These are phyloP conservation scores for Troglohyphantes excavatus DNA, from an alignment of 2,888 invertebrate genomes.

Conservation along the genomic window DNA sequence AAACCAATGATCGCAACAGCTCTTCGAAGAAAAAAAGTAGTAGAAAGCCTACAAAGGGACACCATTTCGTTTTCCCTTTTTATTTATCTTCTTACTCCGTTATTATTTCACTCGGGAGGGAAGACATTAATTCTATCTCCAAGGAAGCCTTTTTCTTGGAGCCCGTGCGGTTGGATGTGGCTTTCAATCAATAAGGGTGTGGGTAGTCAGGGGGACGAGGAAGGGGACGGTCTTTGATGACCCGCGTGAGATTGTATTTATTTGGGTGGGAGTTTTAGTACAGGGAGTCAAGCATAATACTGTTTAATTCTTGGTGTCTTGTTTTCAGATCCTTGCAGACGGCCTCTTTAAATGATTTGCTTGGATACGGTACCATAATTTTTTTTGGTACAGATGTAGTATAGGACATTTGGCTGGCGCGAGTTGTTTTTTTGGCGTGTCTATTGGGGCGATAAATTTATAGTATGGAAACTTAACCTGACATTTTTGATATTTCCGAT, in stretches of 20 bases:
- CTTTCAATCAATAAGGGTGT: constrained; percentile 3
- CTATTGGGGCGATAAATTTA: no score
- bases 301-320: no score
- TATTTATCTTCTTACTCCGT: not conserved
- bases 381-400: no score
- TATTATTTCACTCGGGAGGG: not conserved
- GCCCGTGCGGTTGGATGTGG: not conserved
- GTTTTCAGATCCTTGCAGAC: no score
- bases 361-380: no score
- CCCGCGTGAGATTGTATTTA: not conserved
- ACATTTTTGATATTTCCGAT: no score
- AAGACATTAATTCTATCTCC: not conserved
- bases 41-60: not conserved
- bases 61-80: not conserved
- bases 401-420: no score
- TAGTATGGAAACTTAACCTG: no score
- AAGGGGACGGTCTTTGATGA: not conserved
- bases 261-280: not conserved
- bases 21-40: not conserved
- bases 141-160: not conserved
- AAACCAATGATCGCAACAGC: not conserved
- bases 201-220: not conserved
- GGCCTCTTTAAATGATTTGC: no score
- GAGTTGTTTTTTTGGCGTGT: no score
- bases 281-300: no score